These are phyloP conservation scores for Heteromormyrus szaboi DNA, from an alignment of 2,797 vertebrate genomes.

Conservation along the genomic window DNA sequence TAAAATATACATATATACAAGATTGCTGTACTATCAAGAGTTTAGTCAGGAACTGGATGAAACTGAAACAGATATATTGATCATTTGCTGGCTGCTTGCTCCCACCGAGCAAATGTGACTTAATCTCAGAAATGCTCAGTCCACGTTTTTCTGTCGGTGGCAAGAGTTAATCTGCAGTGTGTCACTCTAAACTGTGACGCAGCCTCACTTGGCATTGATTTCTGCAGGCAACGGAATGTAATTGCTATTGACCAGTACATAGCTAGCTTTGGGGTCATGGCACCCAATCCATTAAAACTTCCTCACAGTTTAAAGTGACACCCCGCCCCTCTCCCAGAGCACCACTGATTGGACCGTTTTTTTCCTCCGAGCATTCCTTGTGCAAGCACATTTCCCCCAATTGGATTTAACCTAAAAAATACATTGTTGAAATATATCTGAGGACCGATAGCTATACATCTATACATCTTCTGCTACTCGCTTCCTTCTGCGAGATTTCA, in stretches of 20 bases:
- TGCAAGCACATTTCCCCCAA: neutral
- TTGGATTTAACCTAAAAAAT: neutral
- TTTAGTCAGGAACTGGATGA: neutral
- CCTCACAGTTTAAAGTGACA: slow-evolving; percentile 10
- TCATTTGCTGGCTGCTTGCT: neutral
- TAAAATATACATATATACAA: neutral
- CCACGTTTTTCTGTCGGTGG: neutral
- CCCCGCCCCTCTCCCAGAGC: neutral
- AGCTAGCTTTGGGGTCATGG: neutral
- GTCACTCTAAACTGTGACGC: slow-evolving; percentile 1
- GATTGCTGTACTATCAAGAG: neutral
- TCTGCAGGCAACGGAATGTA: slow-evolving; percentile 8
- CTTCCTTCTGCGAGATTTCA: neutral
- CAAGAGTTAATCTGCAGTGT: slow-evolving; percentile 12
- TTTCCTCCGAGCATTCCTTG: neutral
- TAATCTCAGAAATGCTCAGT: slow-evolving; percentile 9
- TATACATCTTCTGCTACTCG: neutral
- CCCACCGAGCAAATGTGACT: neutral
- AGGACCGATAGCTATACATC: neutral
- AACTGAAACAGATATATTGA: neutral
- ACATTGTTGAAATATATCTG: neutral
- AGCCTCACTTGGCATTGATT: slow-evolving; percentile 1
- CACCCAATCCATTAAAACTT: slow-evolving; percentile 9
- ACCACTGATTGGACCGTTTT: neutral
- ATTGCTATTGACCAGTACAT: slow-evolving; percentile 22